Conservation (phyloP, 2,888 invertebrate genomes). For the Carpatolechia fugitivella region DNA sequence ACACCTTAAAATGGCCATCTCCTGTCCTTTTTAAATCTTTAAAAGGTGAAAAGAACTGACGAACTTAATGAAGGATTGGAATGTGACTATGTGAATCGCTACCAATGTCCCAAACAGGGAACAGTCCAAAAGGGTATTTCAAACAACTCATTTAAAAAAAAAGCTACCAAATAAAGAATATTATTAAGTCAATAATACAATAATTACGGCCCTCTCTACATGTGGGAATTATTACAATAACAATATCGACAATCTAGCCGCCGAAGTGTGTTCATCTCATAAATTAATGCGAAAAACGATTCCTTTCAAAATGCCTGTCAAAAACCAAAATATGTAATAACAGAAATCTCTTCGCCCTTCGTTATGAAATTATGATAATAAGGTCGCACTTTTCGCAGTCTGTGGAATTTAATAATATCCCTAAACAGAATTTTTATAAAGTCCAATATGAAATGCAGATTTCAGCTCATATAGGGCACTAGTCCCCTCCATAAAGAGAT, state of each 20-base stretch:
- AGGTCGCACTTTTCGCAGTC: background rate
- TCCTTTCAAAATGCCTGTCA: constrained; percentile 48
- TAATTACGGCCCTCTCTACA: background rate
- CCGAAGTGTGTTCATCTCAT: constrained; percentile 35
- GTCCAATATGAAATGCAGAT: constrained; percentile 14
- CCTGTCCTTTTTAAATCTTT: too few species aligned
- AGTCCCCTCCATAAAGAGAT: constrained; percentile 57
- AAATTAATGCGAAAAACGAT: constrained; percentile 52
- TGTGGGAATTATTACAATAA: constrained; percentile 7
- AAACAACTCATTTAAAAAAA: too few species aligned
- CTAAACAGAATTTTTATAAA: constrained; percentile 10
- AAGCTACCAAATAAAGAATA: too few species aligned
- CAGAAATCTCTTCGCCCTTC: constrained; percentile 65
- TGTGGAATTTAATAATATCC: background rate
- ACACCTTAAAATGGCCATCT: too few species aligned
- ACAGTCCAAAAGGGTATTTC: too few species aligned
- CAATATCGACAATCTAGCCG: constrained; percentile 10
- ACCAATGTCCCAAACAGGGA: too few species aligned
- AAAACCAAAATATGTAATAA: constrained; percentile 69
- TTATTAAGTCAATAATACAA: background rate
- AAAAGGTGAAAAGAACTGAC: too few species aligned
- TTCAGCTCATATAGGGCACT: constrained; percentile 29
- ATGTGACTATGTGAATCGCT: too few species aligned
- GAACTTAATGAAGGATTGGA: too few species aligned
- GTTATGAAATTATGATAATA: constrained; percentile 74